A percentile compares a stretch with the other conserved stretches of the same genome.
These are phyloP conservation scores for Silurus lanzhouensis DNA, from an alignment of 2,797 vertebrate species.

Conservation along the genomic window DNA sequence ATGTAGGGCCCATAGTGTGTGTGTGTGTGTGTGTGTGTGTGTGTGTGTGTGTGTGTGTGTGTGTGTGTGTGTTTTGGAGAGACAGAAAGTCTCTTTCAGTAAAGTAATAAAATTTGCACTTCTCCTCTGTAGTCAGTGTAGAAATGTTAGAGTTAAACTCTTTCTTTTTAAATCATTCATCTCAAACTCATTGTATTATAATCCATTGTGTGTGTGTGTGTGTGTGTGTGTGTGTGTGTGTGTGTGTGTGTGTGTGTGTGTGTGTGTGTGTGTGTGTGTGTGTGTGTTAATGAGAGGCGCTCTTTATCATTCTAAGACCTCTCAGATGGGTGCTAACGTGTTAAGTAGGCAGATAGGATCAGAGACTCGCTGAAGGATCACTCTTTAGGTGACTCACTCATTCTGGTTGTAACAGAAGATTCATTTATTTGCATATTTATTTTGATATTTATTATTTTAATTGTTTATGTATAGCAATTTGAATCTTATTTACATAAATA, in stretches of 20 bases:
- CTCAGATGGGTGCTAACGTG: slow-evolving; percentile 46
- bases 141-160: not conserved
- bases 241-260: slow-evolving; percentile 33
- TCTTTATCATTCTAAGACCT: slow-evolving; percentile 36
- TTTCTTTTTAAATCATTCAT: not conserved
- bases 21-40: not conserved
- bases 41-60: slow-evolving; percentile 1
- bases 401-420: not conserved
- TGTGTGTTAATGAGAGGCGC: slow-evolving; percentile 29
- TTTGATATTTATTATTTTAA: too few species aligned
- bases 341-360: slow-evolving; percentile 45
- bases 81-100: slow-evolving; percentile 4
- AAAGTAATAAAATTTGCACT: slow-evolving; percentile 23
- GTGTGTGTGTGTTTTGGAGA: not conserved
- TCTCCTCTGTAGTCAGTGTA: not conserved
- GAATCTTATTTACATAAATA: not conserved
- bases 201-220: slow-evolving; percentile 40
- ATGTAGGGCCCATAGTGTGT: not conserved
- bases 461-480: too few species aligned
- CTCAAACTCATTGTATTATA: slow-evolving; percentile 49
- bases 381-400: not conserved
- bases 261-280: slow-evolving; percentile 27
- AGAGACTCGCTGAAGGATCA: slow-evolving; percentile 32
- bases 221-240: slow-evolving; percentile 15
- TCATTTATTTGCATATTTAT: not conserved